These are phyloP conservation scores for Amphipoea lucens DNA, from an alignment of 2,888 invertebrate species.

Conservation along the genomic window DNA sequence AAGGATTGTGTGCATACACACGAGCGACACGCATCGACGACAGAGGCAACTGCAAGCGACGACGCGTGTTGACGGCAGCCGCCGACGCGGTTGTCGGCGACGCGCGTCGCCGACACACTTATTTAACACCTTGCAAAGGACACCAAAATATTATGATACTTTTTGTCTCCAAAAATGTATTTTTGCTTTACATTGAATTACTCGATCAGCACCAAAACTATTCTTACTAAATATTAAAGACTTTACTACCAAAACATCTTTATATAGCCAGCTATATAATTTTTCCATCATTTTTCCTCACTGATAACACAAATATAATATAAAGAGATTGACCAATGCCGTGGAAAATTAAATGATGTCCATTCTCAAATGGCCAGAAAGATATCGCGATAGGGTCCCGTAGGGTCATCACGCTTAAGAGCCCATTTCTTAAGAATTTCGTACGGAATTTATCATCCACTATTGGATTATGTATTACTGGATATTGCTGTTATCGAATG, in stretches of 20 bases:
- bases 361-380: constrained; percentile 70
- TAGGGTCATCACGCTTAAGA: constrained; percentile 64
- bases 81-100: too few species aligned
- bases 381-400: constrained; percentile 65
- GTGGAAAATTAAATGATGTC: constrained; percentile 75
- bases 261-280: constrained; percentile 52
- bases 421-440: constrained; percentile 55
- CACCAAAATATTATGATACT: not conserved
- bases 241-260: constrained; percentile 33
- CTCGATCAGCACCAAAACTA: constrained; percentile 26
- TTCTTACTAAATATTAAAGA: constrained; percentile 28
- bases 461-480: constrained; percentile 63
- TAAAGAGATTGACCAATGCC: constrained; percentile 70
- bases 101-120: too few species aligned
- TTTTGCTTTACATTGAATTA: constrained; percentile 20
- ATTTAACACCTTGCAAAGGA: not conserved
- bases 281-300: constrained; percentile 56
- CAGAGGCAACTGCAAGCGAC: too few species aligned
- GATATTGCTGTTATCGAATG: constrained; percentile 51
- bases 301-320: constrained; percentile 64
- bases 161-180: not conserved
- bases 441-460: constrained; percentile 63
- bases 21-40: too few species aligned
- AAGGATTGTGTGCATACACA: too few species aligned
- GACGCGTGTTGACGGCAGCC: too few species aligned